These are phyloP conservation scores for Tetraneura akinire DNA, from an alignment of 1,140 invertebrate genomes.

Conservation along the genomic window DNA sequence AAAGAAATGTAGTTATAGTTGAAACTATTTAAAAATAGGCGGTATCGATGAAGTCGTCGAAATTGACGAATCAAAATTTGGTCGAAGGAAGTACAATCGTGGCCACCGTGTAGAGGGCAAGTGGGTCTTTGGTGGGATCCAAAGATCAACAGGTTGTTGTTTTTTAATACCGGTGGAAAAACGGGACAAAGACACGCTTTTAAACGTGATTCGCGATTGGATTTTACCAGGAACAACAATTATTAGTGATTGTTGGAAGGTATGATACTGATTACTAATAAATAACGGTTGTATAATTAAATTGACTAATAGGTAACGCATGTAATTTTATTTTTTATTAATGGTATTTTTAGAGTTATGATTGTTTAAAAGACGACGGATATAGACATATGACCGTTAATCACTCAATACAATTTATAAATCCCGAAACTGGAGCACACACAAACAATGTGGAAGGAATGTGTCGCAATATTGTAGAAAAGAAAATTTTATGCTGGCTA, in stretches of 20 bases:
- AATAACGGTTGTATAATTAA: neutral
- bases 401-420: conserved; percentile 54
- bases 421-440: conserved; percentile 53
- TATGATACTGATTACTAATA: conserved; percentile 50
- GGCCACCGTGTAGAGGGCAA: neutral
- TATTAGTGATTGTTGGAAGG: conserved; percentile 56
- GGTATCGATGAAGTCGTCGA: neutral
- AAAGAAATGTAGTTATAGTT: neutral
- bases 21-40: neutral
- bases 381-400: conserved; percentile 54
- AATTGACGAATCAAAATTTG: conserved; percentile 23
- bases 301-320: neutral
- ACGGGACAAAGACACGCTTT: neutral
- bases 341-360: conserved; percentile 20
- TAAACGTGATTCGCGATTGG: conserved; percentile 54
- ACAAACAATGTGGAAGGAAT: conserved; percentile 52
- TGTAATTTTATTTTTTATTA: no score
- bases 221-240: conserved; percentile 56
- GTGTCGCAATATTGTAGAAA: conserved; percentile 28
- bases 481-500: conserved; percentile 21
- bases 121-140: conserved; percentile 38
- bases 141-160: neutral
- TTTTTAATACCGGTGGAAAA: conserved; percentile 30
- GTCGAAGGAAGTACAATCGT: conserved; percentile 24
- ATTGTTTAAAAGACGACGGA: conserved; percentile 32